Evolutionary conservation across 2,113 vertebrate species (phyloP).

Genomic region (Bostrychus sinensis): DNA sequence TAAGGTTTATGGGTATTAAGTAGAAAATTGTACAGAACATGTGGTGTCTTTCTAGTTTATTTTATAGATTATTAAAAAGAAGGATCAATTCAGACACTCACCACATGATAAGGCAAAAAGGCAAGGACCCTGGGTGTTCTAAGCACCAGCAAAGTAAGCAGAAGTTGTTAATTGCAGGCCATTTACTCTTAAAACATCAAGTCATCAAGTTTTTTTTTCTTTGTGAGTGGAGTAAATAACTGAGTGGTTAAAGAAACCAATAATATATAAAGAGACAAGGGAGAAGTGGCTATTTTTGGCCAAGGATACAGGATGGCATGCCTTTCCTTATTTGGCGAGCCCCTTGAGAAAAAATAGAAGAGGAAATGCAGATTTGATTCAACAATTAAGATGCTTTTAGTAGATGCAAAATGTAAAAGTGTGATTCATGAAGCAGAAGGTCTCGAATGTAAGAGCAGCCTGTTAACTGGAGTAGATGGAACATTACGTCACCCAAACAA

Average conservation of each 20-base stretch:
- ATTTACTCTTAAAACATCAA: neutral
- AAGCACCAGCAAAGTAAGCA: neutral
- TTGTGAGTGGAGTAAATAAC: conserved; percentile 43
- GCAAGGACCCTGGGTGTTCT: conserved; percentile 22
- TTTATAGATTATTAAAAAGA: no score
- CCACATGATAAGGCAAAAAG: conserved; percentile 24
- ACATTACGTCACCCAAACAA: conserved; percentile 4
- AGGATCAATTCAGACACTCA: no score
- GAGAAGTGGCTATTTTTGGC: conserved; percentile 74
- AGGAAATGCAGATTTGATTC: conserved; percentile 61
- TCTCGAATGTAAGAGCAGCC: conserved; percentile 11
- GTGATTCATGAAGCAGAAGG: conserved; percentile 13
- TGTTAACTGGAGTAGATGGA: conserved; percentile 8
- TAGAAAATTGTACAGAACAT: conserved; percentile 7
- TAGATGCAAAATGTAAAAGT: conserved; percentile 14
- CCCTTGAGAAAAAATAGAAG: conserved; percentile 52
- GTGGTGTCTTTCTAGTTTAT: conserved; percentile 13
- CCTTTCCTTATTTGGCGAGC: conserved; percentile 82
- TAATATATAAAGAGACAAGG: conserved; percentile 70
- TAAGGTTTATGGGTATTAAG: neutral
- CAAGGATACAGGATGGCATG: conserved; percentile 68
- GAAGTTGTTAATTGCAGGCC: neutral
- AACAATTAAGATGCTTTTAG: conserved; percentile 32
- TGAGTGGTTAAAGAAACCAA: conserved; percentile 55
- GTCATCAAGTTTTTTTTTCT: neutral